Percentiles rank a stretch among this genome's conserved stretches.
Evolutionary conservation across 2,113 vertebrate genomes (phyloP).

Genomic region (Alosa alosa): DNA sequence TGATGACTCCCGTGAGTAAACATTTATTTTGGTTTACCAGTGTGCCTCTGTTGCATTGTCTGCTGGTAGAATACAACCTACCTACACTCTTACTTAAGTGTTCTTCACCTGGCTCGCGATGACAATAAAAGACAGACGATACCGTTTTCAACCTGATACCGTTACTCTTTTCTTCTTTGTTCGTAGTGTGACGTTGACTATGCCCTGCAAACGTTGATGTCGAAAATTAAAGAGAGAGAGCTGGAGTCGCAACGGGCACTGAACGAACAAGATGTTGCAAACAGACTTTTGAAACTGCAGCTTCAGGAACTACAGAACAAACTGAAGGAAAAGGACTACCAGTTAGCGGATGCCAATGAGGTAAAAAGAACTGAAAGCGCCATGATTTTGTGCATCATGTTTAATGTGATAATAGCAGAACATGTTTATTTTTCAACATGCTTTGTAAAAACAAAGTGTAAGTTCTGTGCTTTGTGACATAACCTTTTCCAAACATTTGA

Average conservation of each 20-base stretch:
- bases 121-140: too few species aligned
- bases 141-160: background rate
- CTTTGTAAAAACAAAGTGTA: too few species aligned
- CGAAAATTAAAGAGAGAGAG: slow-evolving; percentile 1
- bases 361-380: background rate
- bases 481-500: too few species aligned
- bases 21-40: background rate
- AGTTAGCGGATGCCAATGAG: background rate
- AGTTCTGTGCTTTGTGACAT: too few species aligned
- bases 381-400: too few species aligned
- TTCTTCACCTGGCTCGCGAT: too few species aligned
- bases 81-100: too few species aligned
- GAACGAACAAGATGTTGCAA: background rate
- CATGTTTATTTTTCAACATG: too few species aligned
- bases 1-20: background rate
- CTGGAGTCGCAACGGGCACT: background rate
- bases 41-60: too few species aligned
- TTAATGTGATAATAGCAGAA: too few species aligned
- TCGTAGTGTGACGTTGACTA: background rate
- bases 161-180: background rate
- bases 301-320: background rate
- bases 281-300: background rate
- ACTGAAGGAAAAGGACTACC: background rate
- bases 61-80: too few species aligned
- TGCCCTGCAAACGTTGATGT: slow-evolving; percentile 12